These are phyloP conservation scores for Deroplatys truncata DNA, from an alignment of 2,888 invertebrate genomes.

Conservation along the genomic window DNA sequence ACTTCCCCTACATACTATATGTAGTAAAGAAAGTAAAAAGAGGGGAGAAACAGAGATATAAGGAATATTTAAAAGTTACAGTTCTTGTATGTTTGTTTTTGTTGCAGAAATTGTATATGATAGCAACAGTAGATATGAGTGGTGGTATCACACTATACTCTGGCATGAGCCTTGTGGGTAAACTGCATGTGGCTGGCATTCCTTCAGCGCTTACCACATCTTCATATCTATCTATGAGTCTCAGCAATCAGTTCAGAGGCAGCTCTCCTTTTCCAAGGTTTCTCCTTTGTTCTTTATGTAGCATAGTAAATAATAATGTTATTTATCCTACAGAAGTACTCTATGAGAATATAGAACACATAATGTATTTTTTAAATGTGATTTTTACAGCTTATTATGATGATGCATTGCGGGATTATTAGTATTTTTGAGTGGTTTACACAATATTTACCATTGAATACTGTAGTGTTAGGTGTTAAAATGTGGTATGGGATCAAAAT, in stretches of 20 bases:
- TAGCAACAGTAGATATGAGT: conserved; percentile 74
- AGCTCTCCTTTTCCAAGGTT: conserved; percentile 56
- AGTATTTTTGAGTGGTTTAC: too few relatives aligned
- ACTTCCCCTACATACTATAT: too few relatives aligned
- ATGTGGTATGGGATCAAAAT: too few relatives aligned
- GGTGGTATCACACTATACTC: conserved; percentile 80
- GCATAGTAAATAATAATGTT: not conserved
- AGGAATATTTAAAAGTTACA: too few relatives aligned
- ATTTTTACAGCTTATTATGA: too few relatives aligned
- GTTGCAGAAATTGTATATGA: conserved; percentile 66
- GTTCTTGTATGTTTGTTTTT: not conserved
- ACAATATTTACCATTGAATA: too few relatives aligned
- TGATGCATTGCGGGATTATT: too few relatives aligned
- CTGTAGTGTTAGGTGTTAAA: too few relatives aligned
- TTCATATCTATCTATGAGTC: conserved; percentile 46
- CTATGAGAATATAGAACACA: not conserved
- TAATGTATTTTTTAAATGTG: too few relatives aligned
- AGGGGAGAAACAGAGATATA: too few relatives aligned
- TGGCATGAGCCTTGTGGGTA: conserved; percentile 75
- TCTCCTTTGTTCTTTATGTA: not conserved
- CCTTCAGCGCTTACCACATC: conserved; percentile 54
- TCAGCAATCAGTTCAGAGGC: conserved; percentile 39
- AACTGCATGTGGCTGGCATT: conserved; percentile 74
- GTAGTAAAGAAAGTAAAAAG: too few relatives aligned
- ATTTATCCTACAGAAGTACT: not conserved